Percentiles rank a stretch among this genome's conserved stretches.
Evolutionary conservation across 2,888 invertebrate species (phyloP).

Genomic region (Spodoptera picta): DNA sequence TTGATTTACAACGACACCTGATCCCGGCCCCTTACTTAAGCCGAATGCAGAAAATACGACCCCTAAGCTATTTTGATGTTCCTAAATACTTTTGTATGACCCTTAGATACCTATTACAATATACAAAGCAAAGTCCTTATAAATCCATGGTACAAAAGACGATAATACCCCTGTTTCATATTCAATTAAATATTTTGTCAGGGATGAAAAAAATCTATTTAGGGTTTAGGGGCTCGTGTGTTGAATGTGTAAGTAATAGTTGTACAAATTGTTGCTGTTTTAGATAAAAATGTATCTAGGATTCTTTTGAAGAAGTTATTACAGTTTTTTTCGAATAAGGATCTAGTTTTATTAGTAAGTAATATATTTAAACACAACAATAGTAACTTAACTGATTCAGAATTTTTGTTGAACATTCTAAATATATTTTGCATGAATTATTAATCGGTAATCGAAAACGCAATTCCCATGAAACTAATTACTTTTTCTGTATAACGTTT

Average conservation of each 20-base stretch:
- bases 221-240: constrained; percentile 71
- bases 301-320: background rate
- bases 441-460: background rate
- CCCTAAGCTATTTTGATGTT: constrained; percentile 75
- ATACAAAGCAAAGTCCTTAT: constrained; percentile 76
- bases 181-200: constrained; percentile 91
- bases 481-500: constrained; percentile 53
- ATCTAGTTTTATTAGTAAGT: background rate
- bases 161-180: constrained; percentile 90
- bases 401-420: too few relatives aligned
- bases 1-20: constrained; percentile 70
- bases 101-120: constrained; percentile 79
- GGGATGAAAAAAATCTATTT: constrained; percentile 89
- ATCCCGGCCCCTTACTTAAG: constrained; percentile 64
- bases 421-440: background rate
- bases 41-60: constrained; percentile 57
- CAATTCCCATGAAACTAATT: constrained; percentile 5
- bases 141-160: constrained; percentile 86
- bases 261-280: constrained; percentile 24
- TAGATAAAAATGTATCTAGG: constrained; percentile 1
- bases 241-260: constrained; percentile 58
- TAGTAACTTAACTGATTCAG: too few relatives aligned
- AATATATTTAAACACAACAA: too few relatives aligned
- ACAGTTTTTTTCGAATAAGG: background rate
- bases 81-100: constrained; percentile 83